Evolutionary conservation across 2,888 invertebrate genomes (phyloP).

Genomic region (Eledona agricola): DNA sequence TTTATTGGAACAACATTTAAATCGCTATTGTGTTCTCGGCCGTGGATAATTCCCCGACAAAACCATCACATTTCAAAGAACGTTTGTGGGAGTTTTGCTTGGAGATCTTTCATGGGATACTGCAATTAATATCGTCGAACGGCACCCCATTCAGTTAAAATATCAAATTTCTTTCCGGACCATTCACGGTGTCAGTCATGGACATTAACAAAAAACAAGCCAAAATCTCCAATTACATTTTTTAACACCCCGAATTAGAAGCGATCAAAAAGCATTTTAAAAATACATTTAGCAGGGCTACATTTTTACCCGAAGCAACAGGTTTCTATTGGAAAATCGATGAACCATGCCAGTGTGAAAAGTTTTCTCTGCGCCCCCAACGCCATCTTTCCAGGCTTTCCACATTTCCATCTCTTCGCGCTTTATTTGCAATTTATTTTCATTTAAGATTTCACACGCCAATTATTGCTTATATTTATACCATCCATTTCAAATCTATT

Average conservation of each 20-base stretch:
- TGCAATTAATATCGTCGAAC: constrained; percentile 38
- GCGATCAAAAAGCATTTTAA: not conserved
- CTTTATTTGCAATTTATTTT: not conserved
- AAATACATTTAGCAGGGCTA: too few species aligned
- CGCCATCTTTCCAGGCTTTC: constrained; percentile 20
- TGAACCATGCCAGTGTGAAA: constrained; percentile 19
- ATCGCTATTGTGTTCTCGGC: constrained; percentile 32
- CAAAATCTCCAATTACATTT: constrained; percentile 23
- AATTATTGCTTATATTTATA: constrained; percentile 5
- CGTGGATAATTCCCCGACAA: constrained; percentile 34
- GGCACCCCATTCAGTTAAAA: constrained; percentile 40
- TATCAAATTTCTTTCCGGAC: constrained; percentile 39
- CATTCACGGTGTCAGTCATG: constrained; percentile 19
- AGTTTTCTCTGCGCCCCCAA: constrained; percentile 6
- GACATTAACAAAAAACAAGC: constrained; percentile 13
- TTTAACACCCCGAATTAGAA: constrained; percentile 9
- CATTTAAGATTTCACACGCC: constrained; percentile 9
- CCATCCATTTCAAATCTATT: constrained; percentile 11
- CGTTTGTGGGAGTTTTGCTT: constrained; percentile 42
- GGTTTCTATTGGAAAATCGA: constrained; percentile 27
- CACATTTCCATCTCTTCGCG: not conserved
- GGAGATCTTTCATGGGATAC: constrained; percentile 34
- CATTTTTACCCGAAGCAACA: constrained; percentile 32
- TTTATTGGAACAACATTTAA: constrained; percentile 21
- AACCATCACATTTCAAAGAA: constrained; percentile 31